Evolutionary conservation across 2,797 vertebrate species (phyloP).

Genomic region (Apogon hyalosoma): DNA sequence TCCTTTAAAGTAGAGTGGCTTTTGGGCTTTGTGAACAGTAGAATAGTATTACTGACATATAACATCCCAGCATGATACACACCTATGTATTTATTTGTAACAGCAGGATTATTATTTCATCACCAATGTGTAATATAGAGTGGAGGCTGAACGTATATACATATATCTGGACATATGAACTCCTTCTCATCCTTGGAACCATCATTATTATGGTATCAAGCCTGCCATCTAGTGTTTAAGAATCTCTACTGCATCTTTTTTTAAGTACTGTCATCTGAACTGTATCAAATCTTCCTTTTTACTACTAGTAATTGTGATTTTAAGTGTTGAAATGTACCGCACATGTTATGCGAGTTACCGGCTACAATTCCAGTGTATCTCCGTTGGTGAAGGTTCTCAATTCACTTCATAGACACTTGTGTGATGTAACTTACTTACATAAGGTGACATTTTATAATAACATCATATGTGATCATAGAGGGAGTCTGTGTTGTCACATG

Average conservation of each 20-base stretch:
- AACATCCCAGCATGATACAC: neutral
- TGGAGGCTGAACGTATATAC: slow-evolving; percentile 8
- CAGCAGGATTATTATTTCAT: slow-evolving; percentile 29
- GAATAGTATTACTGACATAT: neutral
- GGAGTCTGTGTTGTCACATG: neutral
- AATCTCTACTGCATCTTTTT: slow-evolving; percentile 11
- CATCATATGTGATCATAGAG: slow-evolving; percentile 4
- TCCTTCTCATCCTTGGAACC: slow-evolving; percentile 2
- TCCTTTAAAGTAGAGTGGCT: neutral
- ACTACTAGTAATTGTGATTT: neutral
- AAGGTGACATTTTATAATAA: slow-evolving; percentile 1
- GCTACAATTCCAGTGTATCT: too few relatives aligned
- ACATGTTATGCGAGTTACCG: too few relatives aligned
- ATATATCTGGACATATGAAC: neutral
- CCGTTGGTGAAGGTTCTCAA: too few relatives aligned
- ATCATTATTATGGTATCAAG: slow-evolving; percentile 50
- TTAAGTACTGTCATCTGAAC: neutral
- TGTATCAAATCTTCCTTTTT: too few relatives aligned
- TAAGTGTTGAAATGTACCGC: too few relatives aligned
- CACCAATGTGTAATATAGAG: slow-evolving; percentile 1
- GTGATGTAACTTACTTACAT: slow-evolving; percentile 31
- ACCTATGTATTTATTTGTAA: slow-evolving; percentile 1
- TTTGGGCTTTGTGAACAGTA: neutral
- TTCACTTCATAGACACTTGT: too few relatives aligned
- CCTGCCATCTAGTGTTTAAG: slow-evolving; percentile 76